Conservation (phyloP, 1,140 invertebrate genomes). For the Frieseomelitta varia region DNA sequence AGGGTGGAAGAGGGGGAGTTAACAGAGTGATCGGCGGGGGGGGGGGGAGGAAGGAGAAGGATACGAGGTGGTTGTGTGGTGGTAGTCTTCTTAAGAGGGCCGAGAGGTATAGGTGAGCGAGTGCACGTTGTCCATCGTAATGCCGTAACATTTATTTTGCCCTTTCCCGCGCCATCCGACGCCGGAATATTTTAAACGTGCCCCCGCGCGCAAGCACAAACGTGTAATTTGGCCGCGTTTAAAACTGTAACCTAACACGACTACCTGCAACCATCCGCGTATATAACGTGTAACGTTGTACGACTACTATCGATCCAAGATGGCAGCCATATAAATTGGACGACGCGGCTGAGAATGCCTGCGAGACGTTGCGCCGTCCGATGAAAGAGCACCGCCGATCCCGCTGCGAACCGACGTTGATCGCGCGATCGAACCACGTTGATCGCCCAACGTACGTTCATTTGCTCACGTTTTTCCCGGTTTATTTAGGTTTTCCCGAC, state of each 20-base stretch:
- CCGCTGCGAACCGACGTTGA: background rate
- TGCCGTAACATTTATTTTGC: conserved; percentile 80
- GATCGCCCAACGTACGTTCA: too few species aligned
- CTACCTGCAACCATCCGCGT: conserved; percentile 67
- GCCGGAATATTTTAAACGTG: conserved; percentile 77
- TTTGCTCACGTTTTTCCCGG: background rate
- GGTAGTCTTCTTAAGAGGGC: conserved; percentile 41
- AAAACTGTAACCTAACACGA: conserved; percentile 81
- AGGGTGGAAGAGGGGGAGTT: background rate
- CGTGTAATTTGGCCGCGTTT: conserved; percentile 79
- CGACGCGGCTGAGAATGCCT: conserved; percentile 59
- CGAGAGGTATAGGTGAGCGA: conserved; percentile 65
- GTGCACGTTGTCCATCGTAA: conserved; percentile 75
- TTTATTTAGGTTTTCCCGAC: background rate
- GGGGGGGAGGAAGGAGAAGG: conserved; percentile 15
- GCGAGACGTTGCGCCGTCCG: conserved; percentile 33
- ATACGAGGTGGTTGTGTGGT: conserved; percentile 22
- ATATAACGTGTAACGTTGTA: conserved; percentile 66
- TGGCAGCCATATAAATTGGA: conserved; percentile 79
- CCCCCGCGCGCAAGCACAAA: conserved; percentile 67
- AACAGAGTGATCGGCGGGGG: background rate
- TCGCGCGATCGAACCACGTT: conserved; percentile 20
- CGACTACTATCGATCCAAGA: conserved; percentile 79
- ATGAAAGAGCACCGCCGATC: conserved; percentile 25
- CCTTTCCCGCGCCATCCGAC: conserved; percentile 76